A percentile compares a stretch with the other conserved stretches of the same genome.
Conservation (phyloP, 2,113 vertebrate species). For the Beaufortia kweichowensis region DNA sequence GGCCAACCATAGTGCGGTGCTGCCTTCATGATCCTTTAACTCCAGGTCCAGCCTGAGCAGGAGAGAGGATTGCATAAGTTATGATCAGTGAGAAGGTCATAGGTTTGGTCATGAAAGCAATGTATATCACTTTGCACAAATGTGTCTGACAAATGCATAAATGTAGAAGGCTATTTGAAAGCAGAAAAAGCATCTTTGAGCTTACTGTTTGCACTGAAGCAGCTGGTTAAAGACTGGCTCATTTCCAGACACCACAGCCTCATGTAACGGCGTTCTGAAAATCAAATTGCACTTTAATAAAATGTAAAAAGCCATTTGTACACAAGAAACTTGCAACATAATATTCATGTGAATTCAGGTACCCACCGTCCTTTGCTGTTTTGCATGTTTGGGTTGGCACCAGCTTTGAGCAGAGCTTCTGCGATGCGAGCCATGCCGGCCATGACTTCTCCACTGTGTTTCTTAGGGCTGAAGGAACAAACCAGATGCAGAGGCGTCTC, state of each 20-base stretch:
- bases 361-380: constrained; percentile 88
- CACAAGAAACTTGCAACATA: background rate
- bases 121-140: background rate
- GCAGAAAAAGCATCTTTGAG: constrained; percentile 28
- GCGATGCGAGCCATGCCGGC: constrained; percentile 89
- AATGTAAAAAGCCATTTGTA: background rate
- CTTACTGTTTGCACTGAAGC: constrained; percentile 96
- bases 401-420: constrained; percentile 87
- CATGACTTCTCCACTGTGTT: constrained; percentile 84
- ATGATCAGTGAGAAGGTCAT: background rate
- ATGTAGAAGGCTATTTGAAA: background rate
- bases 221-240: constrained; percentile 93
- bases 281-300: background rate
- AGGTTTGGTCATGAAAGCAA: no score
- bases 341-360: background rate
- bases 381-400: constrained; percentile 96
- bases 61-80: background rate
- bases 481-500: constrained; percentile 95
- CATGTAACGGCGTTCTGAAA: constrained; percentile 89
- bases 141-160: background rate
- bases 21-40: constrained; percentile 93
- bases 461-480: constrained; percentile 89
- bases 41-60: constrained; percentile 86
- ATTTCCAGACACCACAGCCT: constrained; percentile 88
- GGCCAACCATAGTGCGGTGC: constrained; percentile 95